Base-by-base conservation (phyloP, 2,797 vertebrate genomes). In the Buceros bicornis region DNA sequence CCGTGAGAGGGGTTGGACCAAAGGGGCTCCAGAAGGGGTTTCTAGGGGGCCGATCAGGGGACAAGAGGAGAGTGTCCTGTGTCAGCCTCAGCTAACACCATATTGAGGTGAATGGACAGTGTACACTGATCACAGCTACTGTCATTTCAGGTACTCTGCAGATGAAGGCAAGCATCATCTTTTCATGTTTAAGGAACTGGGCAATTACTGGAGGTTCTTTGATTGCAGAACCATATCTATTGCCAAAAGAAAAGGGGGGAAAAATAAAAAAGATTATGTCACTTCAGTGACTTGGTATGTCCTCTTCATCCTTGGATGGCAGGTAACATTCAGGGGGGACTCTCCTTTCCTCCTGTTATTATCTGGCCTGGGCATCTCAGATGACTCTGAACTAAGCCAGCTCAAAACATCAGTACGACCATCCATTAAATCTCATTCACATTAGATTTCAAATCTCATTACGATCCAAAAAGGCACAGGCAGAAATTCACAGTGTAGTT, bases 401-500 rank as follows among this genome's bases (percentile, higher is more conserved):
- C 82, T 74, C 69, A 74, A 47, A 92, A 62, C 29, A 91, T 24
- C 88, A 15, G 69, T 8, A 79, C 47, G 66, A 13, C 54, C 73
- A 84, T 70, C 73, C 87, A 56, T 62, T 82, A 86, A 19, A 71
- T 37, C 80, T 94, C 78, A 48, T 53, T 62, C 86, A 51, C 2
- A 5, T 86, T 54, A 81, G 45, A 54, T 94, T 95, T 76, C 62
- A 76, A 70, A 95, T 43, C 66, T 73, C 86, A n/a, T 70, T 71
- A 72, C 6, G 8, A 82, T 48, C 90, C 57, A 62, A 83, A 74
- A 56, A 90, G 69, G 74, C 87, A 26, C 47, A 43, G 84, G 62
- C 78, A 84, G 81, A 79, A 72, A 91, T 28, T 18, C 56, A 31
- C 60, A 16, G 79, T 48, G 80, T 37, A 65, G 33, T 85, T 70